Base-by-base conservation (phyloP, 2,113 vertebrate species). In the Tiliqua scincoides region DNA sequence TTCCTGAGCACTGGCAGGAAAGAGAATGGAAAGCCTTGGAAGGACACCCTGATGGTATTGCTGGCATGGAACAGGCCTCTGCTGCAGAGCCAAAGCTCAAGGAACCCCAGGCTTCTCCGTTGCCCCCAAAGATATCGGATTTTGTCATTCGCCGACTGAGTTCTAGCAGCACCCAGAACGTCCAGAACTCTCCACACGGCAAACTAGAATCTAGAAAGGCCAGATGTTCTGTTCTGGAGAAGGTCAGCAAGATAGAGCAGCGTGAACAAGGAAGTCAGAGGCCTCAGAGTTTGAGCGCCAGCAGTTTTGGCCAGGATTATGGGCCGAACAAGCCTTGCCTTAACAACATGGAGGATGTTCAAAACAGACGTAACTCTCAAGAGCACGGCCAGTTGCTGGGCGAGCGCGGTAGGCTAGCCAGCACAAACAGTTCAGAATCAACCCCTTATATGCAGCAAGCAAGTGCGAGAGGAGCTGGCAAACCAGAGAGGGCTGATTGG, bases 191-290 rank as follows among this genome's bases (percentile, higher is more conserved):
- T 14, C 92, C 93, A 27, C 91, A 86, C 2, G 88, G 93, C 81
- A 96, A 90, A 83, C 57, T 88, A 67, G 96, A 97, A 0, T 81
- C 77, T 73, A 83, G 30, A 18, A 92, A 90, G 87, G 40, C 95
- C 57, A 88, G 92, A 89, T 97, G 97, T 91, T 98, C 98, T 0
- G 99, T 99, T 86, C 94, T 99, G 89, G 98, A 99, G 95, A 98
- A 98, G 89, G 97, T 99, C 43, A 97, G 92, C 85, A 97, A 96
- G 86, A 97, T 99, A 30, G 99, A 99, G 94, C 97, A 96, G 74
- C 96, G 94, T 2, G 97, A 98, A 68, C 97, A 96, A 1, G 93
- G 90, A n/a, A 90, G 91, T 83, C 97, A 93, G 25, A 93, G 95
- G 17, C 95, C 96, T 67, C 95, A 93, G 2, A 96, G 95, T 0